Evolutionary conservation across 2,888 invertebrate genomes (phyloP), one percentile per base, ranked within the genome.

Genomic region (Melangyna quadrimaculata): DNA sequence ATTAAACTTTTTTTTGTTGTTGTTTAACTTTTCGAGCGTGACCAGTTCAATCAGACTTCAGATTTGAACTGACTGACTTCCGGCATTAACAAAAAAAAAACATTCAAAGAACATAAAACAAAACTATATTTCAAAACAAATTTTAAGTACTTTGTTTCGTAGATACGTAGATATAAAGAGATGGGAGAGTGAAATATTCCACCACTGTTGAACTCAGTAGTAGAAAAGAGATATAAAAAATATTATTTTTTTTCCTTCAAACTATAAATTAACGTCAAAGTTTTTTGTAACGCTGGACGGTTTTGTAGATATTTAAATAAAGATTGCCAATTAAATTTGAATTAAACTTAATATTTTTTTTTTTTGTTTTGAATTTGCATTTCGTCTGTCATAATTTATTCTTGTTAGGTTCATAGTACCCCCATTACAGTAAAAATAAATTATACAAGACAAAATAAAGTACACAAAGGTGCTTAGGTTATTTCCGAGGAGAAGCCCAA

Each of bases 1-100:
- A 65, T 78, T 27, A 71, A 78, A 48, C 32, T 72, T 72, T 27
- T 53, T 59, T 51, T 55, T 69, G n/a, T 51, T 55, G 55, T 51
- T 63, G n/a, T 78, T 59, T 40, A 22, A 57, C 65, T 72, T 57
- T 67, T 72, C 61, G 51, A 51, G 53, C 73, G 51, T 59, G 53
- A 65, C 71, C 48, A 72, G 57, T 57, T 72, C 72, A 72, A 72
- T 72, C 72, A 72, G 65, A 78, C 65, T 59, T 40, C 65, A 48
- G 48, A 72, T 67, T 67, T 48, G 37, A 51, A 69, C 40, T 32
- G 29, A 67, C 32, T 32, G 29, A 67, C 40, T 69, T 67, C 32
- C 43, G 29, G 48, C 24, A 3, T 6, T 55, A 5, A 65, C 40
- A 51, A 73, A 57, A 6, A 10, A 69, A 27, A 51, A 69, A 43